Conservation (phyloP, 2,888 invertebrate species). For the Malachius bipustulatus region DNA sequence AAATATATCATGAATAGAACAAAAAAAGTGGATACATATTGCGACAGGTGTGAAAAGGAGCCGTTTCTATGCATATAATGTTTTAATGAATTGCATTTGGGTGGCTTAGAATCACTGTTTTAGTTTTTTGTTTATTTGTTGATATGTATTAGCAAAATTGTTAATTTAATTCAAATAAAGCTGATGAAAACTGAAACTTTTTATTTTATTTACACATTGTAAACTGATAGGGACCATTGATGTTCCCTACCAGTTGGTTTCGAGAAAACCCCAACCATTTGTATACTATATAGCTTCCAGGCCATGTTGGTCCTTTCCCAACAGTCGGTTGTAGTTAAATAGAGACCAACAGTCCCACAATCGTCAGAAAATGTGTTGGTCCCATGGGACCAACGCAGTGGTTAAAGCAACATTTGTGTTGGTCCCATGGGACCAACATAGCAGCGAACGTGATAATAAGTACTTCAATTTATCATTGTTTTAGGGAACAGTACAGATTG, state of each 20-base stretch:
- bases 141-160: too few relatives aligned
- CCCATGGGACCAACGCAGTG: constrained; percentile 3
- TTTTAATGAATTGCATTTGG: constrained; percentile 2
- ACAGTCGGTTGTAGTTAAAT: background rate
- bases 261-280: background rate
- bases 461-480: too few relatives aligned
- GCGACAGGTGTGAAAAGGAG: background rate
- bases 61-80: constrained; percentile 1
- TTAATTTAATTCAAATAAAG: too few relatives aligned
- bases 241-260: too few relatives aligned
- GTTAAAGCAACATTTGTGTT: constrained; percentile 1
- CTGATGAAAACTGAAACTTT: background rate
- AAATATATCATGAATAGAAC: constrained; percentile 2
- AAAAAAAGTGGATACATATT: constrained; percentile 1
- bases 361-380: background rate
- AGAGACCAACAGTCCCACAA: background rate
- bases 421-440: constrained; percentile 1
- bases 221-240: background rate
- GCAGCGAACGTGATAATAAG: constrained; percentile 1
- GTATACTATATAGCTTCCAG: background rate
- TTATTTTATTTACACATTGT: background rate
- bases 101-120: background rate
- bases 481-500: too few relatives aligned
- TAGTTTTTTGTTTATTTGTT: too few relatives aligned
- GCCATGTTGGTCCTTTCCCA: constrained; percentile 1